phyloP scores from a whole-genome alignment of 2,113 vertebrate genomes.

The Haemorhous mexicanus region DNA sequence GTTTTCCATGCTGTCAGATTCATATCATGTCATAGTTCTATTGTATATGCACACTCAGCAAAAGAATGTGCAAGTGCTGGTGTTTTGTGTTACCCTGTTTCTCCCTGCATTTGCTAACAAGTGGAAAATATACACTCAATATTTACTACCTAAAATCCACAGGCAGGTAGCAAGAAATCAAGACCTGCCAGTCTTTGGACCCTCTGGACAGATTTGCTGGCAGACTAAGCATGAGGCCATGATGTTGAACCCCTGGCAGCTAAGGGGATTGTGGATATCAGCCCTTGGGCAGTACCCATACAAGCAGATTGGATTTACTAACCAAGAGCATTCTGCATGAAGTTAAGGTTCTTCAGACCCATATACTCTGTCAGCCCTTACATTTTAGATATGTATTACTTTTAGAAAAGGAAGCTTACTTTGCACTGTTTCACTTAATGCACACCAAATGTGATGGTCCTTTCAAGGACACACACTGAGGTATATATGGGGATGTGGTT shows the following conservation, averaged over 20 bases:
- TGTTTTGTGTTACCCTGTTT: not conserved
- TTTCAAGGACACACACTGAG: not conserved
- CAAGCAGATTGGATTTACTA: not conserved
- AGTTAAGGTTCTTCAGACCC: not conserved
- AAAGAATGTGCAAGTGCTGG: not conserved
- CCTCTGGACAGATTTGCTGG: not conserved
- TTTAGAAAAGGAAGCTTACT: not conserved
- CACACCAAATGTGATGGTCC: not conserved
- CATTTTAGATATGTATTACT: not conserved
- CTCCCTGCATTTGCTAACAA: not conserved
- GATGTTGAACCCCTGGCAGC: not conserved
- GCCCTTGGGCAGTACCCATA: not conserved
- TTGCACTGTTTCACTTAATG: not conserved
- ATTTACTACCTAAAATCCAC: not conserved
- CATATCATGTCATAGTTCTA: not conserved
- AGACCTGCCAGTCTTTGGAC: not conserved
- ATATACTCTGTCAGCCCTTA: not conserved
- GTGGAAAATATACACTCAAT: not conserved
- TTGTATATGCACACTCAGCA: not conserved
- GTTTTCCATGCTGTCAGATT: not conserved
- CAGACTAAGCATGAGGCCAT: not conserved
- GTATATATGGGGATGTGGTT: not conserved
- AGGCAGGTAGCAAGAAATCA: not conserved
- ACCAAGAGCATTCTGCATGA: not conserved
- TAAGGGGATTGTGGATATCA: not conserved